These are phyloP conservation scores for Nasonia vitripennis DNA, from an alignment of 1,140 invertebrate genomes.

Conservation along the genomic window DNA sequence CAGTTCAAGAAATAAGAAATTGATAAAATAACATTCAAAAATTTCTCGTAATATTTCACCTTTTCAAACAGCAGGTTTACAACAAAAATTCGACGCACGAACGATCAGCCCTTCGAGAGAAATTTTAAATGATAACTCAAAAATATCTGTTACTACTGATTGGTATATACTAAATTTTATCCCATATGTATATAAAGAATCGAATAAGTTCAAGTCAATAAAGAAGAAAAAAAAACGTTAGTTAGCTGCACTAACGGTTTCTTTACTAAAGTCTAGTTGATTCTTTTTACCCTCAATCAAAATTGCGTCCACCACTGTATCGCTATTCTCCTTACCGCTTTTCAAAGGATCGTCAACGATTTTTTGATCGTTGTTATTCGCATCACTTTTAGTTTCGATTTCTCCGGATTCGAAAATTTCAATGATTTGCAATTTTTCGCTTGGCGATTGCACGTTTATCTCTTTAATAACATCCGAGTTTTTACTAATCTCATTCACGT, in stretches of 20 bases:
- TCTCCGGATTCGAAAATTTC: slow-evolving; percentile 14
- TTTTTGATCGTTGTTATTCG: slow-evolving; percentile 56
- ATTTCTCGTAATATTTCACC: not conserved
- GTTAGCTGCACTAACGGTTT: slow-evolving; percentile 9
- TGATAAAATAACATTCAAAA: slow-evolving; percentile 12
- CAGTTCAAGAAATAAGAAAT: slow-evolving; percentile 31
- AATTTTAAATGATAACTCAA: not conserved
- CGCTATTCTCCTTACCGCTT: slow-evolving; percentile 39
- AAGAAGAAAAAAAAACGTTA: slow-evolving; percentile 23
- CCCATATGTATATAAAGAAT: slow-evolving; percentile 1
- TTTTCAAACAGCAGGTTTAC: not conserved
- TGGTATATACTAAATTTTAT: not conserved
- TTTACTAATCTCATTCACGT: not conserved
- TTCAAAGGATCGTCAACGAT: slow-evolving; percentile 50
- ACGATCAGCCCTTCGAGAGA: not conserved
- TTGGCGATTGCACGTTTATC: not conserved
- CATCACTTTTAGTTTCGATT: slow-evolving; percentile 47
- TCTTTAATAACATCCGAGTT: not conserved
- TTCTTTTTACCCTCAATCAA: slow-evolving; percentile 2
- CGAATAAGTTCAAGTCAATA: slow-evolving; percentile 16
- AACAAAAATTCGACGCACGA: slow-evolving; percentile 12
- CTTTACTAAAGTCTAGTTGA: not conserved
- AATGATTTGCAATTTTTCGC: slow-evolving; percentile 15
- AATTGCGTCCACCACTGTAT: not conserved
- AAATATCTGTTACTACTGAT: slow-evolving; percentile 10